Evolutionary conservation across 2,888 invertebrate species (phyloP).

Genomic region (Pomacea canaliculata): DNA sequence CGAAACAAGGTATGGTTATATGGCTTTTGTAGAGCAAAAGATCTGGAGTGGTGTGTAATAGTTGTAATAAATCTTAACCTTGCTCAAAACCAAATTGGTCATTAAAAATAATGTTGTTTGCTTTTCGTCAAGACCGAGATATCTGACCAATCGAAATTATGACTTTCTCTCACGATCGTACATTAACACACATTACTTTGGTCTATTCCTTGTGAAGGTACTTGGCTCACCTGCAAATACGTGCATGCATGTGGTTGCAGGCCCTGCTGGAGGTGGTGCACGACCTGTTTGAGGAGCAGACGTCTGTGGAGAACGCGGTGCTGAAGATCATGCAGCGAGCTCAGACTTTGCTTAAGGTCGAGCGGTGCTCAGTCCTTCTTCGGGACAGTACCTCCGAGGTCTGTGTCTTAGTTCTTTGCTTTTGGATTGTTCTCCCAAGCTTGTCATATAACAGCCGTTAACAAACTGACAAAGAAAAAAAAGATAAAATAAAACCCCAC

Average conservation of each 20-base stretch:
- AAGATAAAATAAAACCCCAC: background rate
- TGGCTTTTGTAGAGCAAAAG: background rate
- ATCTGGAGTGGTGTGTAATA: background rate
- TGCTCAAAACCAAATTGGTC: background rate
- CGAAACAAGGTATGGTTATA: slow-evolving; percentile 71
- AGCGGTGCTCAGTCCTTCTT: slow-evolving; percentile 72
- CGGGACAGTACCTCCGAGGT: slow-evolving; percentile 70
- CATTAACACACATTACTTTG: too few relatives aligned
- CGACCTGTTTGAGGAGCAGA: slow-evolving; percentile 74
- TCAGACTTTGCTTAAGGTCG: slow-evolving; percentile 72
- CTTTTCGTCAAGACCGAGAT: too few relatives aligned
- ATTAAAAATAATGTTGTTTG: too few relatives aligned
- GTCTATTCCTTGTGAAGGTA: too few relatives aligned
- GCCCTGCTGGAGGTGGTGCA: slow-evolving; percentile 73
- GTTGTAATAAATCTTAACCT: background rate
- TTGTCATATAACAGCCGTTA: background rate
- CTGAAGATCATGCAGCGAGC: slow-evolving; percentile 73
- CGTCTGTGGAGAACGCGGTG: slow-evolving; percentile 72
- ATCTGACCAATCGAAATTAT: too few relatives aligned
- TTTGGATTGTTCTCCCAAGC: too few relatives aligned
- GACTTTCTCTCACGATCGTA: too few relatives aligned
- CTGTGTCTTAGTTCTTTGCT: slow-evolving; percentile 10
- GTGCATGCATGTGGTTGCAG: slow-evolving; percentile 47
- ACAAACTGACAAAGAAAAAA: background rate
- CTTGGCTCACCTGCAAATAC: too few relatives aligned